Evolutionary conservation across 2,113 vertebrate species (phyloP), one percentile per base, ranked within the genome.

Genomic region (Catharus minimus): DNA sequence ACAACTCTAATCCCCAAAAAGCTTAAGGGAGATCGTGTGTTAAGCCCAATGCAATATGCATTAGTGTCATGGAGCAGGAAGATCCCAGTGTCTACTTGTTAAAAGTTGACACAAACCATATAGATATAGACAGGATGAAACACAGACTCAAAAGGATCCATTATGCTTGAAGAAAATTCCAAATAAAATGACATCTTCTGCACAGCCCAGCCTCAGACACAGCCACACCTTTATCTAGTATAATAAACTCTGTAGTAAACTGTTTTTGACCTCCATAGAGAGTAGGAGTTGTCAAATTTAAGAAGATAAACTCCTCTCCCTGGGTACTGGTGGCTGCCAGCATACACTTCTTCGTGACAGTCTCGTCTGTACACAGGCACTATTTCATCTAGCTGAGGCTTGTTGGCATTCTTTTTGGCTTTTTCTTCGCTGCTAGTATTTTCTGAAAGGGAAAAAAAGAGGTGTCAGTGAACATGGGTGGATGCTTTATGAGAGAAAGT

Each of bases 191-290:
- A 97, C 90, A 95, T 96, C 96, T 91, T 96, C 96, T 93, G 97
- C 96, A 95, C 94, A 96, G 92, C 95, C 95, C 94, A 95, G 95
- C 95, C 96, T 98, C 97, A 96, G 95, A 96, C 96, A 97, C 78
- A 69, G 93, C 69, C 84, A 88, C 75, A 76, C 61, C 94, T 98
- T 98, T 99, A 99, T 99, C 99, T 99, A 97, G 99, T 99, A 95
- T 99, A 99, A 97, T 99, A 99, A 96, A 99, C 99, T 99, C 99
- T 99, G 98, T 99, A 99, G 98, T 99, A 99, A 95, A 99, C 99
- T 66, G 98, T 98, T 97, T 99, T 99, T 93, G 99, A 99, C 96
- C 99, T 98, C 99, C 99, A 99, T 96, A 99, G 97, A 49, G 99
- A 99, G 94, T 99, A 99, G 91, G 99, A 99, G 98, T 99, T 99